phyloP scores from a whole-genome alignment of 2,797 vertebrate genomes.

The Coregonus ussuriensis region DNA sequence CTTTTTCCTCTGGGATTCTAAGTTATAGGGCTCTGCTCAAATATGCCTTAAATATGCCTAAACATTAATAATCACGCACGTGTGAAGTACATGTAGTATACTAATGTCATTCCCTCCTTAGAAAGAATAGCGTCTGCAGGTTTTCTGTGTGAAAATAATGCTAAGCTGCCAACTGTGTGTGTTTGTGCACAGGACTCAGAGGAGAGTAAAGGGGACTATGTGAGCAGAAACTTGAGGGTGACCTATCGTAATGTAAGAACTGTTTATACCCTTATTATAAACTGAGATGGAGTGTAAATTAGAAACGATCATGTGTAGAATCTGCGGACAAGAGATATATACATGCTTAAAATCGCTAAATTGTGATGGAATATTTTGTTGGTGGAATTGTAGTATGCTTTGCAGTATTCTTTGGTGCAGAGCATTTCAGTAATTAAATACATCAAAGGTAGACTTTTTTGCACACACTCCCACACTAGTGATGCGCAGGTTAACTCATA shows the following conservation, averaged over 20 bases:
- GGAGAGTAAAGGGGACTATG: slow-evolving; percentile 84
- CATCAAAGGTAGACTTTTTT: too few species aligned
- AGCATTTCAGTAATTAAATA: too few species aligned
- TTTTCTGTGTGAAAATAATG: background rate
- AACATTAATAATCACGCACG: background rate
- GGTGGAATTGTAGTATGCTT: too few species aligned
- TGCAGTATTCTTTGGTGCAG: too few species aligned
- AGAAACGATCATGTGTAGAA: background rate
- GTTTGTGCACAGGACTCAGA: slow-evolving; percentile 79
- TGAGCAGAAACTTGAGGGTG: slow-evolving; percentile 82
- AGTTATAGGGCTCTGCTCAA: background rate
- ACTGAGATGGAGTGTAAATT: slow-evolving; percentile 5
- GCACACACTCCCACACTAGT: too few species aligned
- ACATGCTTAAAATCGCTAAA: too few species aligned
- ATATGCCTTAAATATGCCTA: background rate
- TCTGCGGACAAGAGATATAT: background rate
- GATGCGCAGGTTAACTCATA: too few species aligned
- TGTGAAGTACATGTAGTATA: background rate
- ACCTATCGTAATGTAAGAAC: slow-evolving; percentile 72
- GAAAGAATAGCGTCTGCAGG: background rate
- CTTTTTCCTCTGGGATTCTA: background rate
- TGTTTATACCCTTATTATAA: slow-evolving; percentile 33
- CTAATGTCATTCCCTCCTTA: background rate
- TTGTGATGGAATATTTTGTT: too few species aligned
- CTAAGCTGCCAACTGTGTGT: background rate